Conservation (phyloP, 2,797 vertebrate species). For the Gymnodraco acuticeps region DNA sequence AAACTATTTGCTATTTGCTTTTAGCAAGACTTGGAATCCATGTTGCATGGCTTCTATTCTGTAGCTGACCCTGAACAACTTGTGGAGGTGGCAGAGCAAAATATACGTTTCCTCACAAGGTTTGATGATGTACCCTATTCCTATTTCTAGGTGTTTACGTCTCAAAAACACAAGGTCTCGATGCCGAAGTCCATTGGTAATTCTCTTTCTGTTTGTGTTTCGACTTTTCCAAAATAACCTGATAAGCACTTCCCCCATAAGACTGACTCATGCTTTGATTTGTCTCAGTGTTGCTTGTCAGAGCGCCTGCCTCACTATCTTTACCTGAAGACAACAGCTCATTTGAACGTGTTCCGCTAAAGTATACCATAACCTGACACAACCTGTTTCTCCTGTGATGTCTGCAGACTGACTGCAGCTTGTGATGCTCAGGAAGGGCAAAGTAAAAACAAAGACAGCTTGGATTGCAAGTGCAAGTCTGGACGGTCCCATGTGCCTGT, state of each 20-base stretch:
- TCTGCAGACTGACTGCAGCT: constrained; percentile 13
- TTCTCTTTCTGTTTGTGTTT: constrained; percentile 3
- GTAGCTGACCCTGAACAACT: neutral
- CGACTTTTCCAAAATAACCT: constrained; percentile 17
- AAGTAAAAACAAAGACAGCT: neutral
- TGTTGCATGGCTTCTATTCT: neutral
- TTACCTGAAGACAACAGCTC: constrained; percentile 27
- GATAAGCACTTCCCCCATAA: constrained; percentile 24
- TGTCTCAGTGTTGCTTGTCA: constrained; percentile 15
- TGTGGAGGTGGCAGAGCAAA: neutral
- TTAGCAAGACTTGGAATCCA: neutral
- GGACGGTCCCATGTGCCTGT: constrained; percentile 12
- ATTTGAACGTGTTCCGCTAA: constrained; percentile 18
- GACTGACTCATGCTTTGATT: constrained; percentile 36
- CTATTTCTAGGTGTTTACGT: constrained; percentile 13
- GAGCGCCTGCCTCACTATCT: constrained; percentile 1
- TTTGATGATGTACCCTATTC: neutral
- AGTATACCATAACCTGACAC: constrained; percentile 21
- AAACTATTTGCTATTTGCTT: neutral
- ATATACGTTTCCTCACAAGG: neutral
- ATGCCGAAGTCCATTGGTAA: neutral
- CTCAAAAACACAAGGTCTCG: neutral
- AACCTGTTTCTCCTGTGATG: constrained; percentile 23
- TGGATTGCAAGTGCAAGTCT: neutral
- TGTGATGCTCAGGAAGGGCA: neutral